These are phyloP conservation scores for Danaus plexippus DNA, from an alignment of 1,140 invertebrate genomes.

Conservation along the genomic window DNA sequence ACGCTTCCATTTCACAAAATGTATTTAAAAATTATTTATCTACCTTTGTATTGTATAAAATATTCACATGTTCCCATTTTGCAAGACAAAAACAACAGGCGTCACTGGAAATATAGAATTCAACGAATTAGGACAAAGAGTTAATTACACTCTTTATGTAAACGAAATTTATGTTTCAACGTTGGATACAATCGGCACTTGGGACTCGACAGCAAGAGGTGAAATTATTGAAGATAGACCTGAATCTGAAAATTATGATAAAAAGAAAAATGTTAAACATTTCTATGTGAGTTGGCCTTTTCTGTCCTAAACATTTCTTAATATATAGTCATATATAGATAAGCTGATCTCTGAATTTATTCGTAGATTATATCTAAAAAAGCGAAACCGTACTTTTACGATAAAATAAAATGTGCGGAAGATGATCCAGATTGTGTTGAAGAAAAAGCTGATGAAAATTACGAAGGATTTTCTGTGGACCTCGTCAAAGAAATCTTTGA, in stretches of 20 bases:
- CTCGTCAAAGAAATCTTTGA: slow-evolving; percentile 80
- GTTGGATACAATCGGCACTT: slow-evolving; percentile 39
- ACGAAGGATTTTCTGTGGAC: slow-evolving; percentile 86
- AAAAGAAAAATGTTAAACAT: slow-evolving; percentile 45
- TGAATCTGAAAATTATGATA: slow-evolving; percentile 15
- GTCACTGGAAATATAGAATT: slow-evolving; percentile 53
- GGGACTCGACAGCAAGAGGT: slow-evolving; percentile 33
- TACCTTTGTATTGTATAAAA: no score
- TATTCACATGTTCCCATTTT: slow-evolving; percentile 9
- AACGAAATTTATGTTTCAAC: slow-evolving; percentile 48
- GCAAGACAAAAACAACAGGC: slow-evolving; percentile 43
- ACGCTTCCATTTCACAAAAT: no score
- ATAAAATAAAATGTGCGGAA: slow-evolving; percentile 39
- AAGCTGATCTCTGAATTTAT: background rate
- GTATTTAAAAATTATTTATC: no score
- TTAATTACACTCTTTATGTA: slow-evolving; percentile 51
- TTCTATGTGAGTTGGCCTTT: slow-evolving; percentile 42
- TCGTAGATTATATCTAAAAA: slow-evolving; percentile 50
- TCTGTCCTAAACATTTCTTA: background rate
- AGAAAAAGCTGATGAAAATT: slow-evolving; percentile 70
- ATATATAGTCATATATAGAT: background rate
- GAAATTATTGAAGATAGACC: slow-evolving; percentile 33
- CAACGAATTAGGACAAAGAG: slow-evolving; percentile 43
- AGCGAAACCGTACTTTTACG: slow-evolving; percentile 53
- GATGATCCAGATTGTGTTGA: slow-evolving; percentile 34